Conservation (phyloP, 2,797 vertebrate species). For the Pitangus sulphuratus region DNA sequence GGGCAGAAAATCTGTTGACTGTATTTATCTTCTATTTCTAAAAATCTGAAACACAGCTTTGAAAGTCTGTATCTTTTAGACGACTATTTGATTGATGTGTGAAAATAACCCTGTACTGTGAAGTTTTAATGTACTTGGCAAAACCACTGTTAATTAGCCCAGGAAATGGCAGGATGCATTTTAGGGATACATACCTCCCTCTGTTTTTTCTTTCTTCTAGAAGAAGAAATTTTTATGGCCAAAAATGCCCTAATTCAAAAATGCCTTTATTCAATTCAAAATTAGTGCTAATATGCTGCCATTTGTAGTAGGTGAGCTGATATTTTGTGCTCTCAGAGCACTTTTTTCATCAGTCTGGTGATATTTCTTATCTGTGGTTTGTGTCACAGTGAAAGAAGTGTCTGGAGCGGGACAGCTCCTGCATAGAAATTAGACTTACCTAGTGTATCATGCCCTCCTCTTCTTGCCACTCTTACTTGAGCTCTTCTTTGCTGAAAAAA, state of each 20-base stretch:
- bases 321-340: neutral
- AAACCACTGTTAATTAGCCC: neutral
- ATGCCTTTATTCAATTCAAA: neutral
- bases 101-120: neutral
- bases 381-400: neutral
- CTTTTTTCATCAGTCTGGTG: neutral
- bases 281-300: neutral
- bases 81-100: neutral
- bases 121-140: neutral
- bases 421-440: neutral
- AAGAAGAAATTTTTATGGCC: neutral
- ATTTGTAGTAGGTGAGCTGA: neutral
- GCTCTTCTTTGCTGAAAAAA: neutral
- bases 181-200: neutral
- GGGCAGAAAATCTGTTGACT: neutral
- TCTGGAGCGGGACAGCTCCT: rapidly evolving
- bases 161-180: neutral
- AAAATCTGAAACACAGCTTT: neutral
- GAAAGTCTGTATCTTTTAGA: neutral
- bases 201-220: neutral
- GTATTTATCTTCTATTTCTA: neutral
- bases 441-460: rapidly evolving
- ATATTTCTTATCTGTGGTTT: neutral
- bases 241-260: neutral
- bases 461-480: neutral